Evolutionary conservation across 1,140 invertebrate genomes (phyloP).

Genomic region (Nebria ingens): DNA sequence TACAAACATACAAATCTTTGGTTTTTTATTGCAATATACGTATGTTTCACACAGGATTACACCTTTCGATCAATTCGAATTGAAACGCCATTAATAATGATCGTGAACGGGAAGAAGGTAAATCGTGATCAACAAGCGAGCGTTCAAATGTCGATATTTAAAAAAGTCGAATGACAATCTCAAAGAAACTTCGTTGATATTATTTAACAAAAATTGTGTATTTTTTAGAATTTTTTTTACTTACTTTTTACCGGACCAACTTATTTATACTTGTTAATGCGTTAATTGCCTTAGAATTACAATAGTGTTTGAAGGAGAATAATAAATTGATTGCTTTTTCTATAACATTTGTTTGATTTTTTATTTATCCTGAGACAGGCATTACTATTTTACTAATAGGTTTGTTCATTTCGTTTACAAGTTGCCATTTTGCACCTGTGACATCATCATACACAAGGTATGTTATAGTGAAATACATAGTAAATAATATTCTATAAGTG

Average conservation of each 20-base stretch:
- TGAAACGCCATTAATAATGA: constrained; percentile 60
- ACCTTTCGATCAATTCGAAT: constrained; percentile 62
- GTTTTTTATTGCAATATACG: constrained; percentile 13
- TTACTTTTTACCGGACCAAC: constrained; percentile 4
- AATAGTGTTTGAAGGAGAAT: neutral
- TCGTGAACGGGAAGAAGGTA: constrained; percentile 65
- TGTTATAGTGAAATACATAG: too few species aligned
- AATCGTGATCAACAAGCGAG: constrained; percentile 57
- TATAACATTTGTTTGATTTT: neutral
- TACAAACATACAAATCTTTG: constrained; percentile 5
- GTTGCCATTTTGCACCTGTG: too few species aligned
- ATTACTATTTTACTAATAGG: neutral
- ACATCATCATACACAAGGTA: too few species aligned
- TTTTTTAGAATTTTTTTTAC: too few species aligned
- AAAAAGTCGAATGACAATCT: constrained; percentile 27
- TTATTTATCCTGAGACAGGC: neutral
- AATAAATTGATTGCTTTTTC: neutral
- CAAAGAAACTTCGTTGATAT: too few species aligned
- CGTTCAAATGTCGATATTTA: constrained; percentile 32
- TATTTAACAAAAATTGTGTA: too few species aligned
- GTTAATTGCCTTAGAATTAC: constrained; percentile 2
- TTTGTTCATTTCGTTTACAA: too few species aligned
- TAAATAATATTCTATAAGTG: too few species aligned
- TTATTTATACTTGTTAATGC: neutral
- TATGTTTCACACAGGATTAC: constrained; percentile 51